Evolutionary conservation across 2,113 vertebrate species (phyloP), one percentile per base, ranked within the genome.

Genomic region (Todiramphus saurophagus): DNA sequence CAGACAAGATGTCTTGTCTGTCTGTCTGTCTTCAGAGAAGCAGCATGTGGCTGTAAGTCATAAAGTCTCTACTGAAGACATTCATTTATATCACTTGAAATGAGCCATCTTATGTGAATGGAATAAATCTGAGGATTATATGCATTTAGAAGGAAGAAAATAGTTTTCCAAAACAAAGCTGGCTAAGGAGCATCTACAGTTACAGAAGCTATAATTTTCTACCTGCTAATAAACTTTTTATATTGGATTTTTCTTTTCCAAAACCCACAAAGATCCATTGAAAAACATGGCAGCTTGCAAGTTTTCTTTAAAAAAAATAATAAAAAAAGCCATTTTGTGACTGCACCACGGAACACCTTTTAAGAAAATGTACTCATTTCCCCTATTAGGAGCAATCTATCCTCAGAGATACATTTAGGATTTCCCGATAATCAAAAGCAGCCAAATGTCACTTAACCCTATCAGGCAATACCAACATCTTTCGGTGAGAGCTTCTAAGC

Each of bases 51-150:
- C 81, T 78, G 12, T 78, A 91, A 75, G 87, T 72, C 58, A 69
- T 62, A 79, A 87, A 79, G 27, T 11, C 37, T 79, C n/a, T 68
- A 66, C 48, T 1, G 0, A 85, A 69, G 39, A 87, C 24, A 79
- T 62, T 87, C 3, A 44, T 87, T 91, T 89, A 63, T 63, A 55
- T 68, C 4, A 4, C 48, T 90, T 91, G 70, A 90, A 92, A 78
- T 68, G 51, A 89, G 55, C 44, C 48, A 64, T 30, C 10, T 79
- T 79, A 64, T 58, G 37, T 64, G 56, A 89, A 72, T 13, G 13
- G 66, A 94, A 91, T 93, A 91, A 79, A 95, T 91, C 30, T 78
- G 30, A 86, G 62, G 24, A 81, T 79, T 93, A 73, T 39, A 17
- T 75, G 19, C 6, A 33, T 72, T 87, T 85, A 69, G 63, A 95